Evolutionary conservation across 2,888 invertebrate species (phyloP).

Genomic region (Hirtodrosophila confusa): DNA sequence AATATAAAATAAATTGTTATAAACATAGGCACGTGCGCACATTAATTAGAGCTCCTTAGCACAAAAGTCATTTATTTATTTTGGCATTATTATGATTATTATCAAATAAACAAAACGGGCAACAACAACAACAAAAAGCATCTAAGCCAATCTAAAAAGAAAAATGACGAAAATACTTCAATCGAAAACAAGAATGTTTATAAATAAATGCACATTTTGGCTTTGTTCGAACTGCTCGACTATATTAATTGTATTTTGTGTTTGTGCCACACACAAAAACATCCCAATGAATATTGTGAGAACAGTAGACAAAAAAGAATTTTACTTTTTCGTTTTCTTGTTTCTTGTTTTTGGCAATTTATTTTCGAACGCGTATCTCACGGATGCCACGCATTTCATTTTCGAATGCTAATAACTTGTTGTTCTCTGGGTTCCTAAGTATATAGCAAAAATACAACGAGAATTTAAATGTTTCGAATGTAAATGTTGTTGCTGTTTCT

Average conservation of each 20-base stretch:
- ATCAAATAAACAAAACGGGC: conserved; percentile 58
- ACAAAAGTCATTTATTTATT: conserved; percentile 57
- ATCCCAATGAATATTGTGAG: conserved; percentile 10
- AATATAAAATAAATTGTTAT: conserved; percentile 1
- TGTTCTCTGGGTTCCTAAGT: conserved; percentile 47
- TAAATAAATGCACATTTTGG: conserved; percentile 63
- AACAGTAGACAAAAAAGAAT: conserved; percentile 9
- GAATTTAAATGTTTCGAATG: conserved; percentile 47
- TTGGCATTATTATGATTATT: conserved; percentile 58
- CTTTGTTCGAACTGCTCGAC: conserved; percentile 39
- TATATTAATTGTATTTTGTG: conserved; percentile 67
- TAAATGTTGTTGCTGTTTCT: conserved; percentile 18
- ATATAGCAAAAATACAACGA: conserved; percentile 15
- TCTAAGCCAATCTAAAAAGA: conserved; percentile 35
- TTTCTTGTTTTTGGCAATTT: conserved; percentile 59
- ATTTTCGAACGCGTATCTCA: conserved; percentile 67
- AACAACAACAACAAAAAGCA: conserved; percentile 26
- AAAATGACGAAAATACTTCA: conserved; percentile 68
- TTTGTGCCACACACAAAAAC: conserved; percentile 25
- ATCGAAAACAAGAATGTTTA: conserved; percentile 69
- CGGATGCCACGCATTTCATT: conserved; percentile 65
- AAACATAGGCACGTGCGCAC: conserved; percentile 54
- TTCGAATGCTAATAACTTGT: conserved; percentile 71
- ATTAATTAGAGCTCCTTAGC: conserved; percentile 27
- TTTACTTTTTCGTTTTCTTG: conserved; percentile 23